phyloP scores from a whole-genome alignment of 2,113 vertebrate species.

The Anas platyrhynchos region DNA sequence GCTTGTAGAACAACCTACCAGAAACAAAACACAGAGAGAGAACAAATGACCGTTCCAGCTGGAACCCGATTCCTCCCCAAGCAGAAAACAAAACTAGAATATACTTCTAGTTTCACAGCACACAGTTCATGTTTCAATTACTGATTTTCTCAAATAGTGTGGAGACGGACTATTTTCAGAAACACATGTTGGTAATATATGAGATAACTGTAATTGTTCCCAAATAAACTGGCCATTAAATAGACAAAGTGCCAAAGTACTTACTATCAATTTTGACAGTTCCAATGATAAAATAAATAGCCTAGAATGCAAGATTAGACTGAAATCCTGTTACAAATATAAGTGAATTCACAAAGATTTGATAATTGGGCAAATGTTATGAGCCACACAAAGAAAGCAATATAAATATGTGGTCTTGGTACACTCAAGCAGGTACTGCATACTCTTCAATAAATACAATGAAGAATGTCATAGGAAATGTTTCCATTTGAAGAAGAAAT shows the following conservation, averaged over 20 bases:
- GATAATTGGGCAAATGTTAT: not conserved
- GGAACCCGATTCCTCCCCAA: not conserved
- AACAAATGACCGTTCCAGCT: not conserved
- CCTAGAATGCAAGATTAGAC: not conserved
- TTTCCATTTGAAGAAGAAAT: not conserved
- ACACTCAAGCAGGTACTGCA: not conserved
- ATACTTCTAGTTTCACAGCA: not conserved
- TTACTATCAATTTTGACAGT: not conserved
- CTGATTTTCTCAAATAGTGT: not conserved
- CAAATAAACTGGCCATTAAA: not conserved
- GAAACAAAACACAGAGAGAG: slow-evolving; percentile 9
- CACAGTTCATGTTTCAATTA: not conserved
- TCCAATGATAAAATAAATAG: slow-evolving; percentile 5
- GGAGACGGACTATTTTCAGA: not conserved
- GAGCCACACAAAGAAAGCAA: not conserved
- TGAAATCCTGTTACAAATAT: not conserved
- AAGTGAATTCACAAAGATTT: not conserved
- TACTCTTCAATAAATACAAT: not conserved
- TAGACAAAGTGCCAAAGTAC: not conserved
- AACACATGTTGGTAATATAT: not conserved
- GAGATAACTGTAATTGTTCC: not conserved
- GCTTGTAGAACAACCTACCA: not conserved
- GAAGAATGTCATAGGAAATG: not conserved
- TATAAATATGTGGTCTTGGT: not conserved
- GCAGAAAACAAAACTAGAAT: slow-evolving; percentile 5